Base-by-base conservation (phyloP, 2,113 vertebrate species). In the Brachypodius melanocephalos region DNA sequence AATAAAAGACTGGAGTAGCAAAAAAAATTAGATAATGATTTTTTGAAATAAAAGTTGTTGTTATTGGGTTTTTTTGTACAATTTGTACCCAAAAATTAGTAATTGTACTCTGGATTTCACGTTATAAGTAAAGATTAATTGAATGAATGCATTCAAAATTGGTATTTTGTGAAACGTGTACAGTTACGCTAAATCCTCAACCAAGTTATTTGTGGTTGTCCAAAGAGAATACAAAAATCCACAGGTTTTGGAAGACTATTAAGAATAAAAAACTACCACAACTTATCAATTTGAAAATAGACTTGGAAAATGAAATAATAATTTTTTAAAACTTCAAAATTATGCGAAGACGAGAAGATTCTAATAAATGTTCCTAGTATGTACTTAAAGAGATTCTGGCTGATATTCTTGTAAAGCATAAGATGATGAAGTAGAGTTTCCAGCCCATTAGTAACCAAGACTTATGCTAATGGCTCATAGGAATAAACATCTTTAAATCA, bases 401-500 rank as follows among this genome's bases (percentile, higher is more conserved):
- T 88, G 58, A 83, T 78, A 85, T 38, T 88, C 45, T 55, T 79
- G 4, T 59, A 79, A 92, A 90, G 38, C 24, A 38, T n/a, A 31
- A 82, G 43, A 72, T 72, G 58, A 94, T 82, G 58, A 90, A 82
- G 66, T 78, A 67, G 71, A 69, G 17, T 88, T 92, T 94, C 75
- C 46, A 88, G 57, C 9, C 75, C 87, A 92, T 88, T 88, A 95
- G 57, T 72, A 79, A 85, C 79, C 66, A 94, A 68, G 75, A 85
- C 58, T 85, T 85, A 90, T 63, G 57, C 7, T 90, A 95, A 95
- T 78, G 55, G 48, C 10, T 89, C 20, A 78, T 85, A 22, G 8
- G 29, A 88, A 87, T 78, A 91, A 88, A 78, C 48, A 75, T 85
- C 69, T 93, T 95, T 84, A 94, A 94, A 93, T 91, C 61, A 88